phyloP scores from a whole-genome alignment of 2,797 vertebrate species.

The Sebastes matsubarae region DNA sequence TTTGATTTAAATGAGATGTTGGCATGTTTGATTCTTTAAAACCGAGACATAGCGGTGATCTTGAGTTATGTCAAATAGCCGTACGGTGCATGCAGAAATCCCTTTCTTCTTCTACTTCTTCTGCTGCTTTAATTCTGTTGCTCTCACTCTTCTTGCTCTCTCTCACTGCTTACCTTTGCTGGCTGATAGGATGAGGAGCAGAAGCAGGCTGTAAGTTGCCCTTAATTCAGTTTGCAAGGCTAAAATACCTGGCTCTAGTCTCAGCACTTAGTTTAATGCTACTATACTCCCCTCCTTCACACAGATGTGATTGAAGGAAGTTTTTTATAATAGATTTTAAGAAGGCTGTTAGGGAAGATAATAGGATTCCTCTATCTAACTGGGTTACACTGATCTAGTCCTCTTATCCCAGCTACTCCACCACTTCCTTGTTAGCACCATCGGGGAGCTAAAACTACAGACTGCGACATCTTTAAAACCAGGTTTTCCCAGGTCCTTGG shows the following conservation, averaged over 20 bases:
- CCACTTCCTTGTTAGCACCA: not conserved
- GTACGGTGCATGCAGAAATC: conserved; percentile 47
- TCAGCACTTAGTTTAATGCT: conserved; percentile 37
- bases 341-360: conserved; percentile 10
- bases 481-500: not conserved
- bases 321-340: conserved; percentile 15
- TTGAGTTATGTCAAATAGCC: conserved; percentile 22
- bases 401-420: not conserved
- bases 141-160: conserved; percentile 47
- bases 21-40: conserved; percentile 17
- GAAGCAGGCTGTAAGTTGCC: conserved; percentile 96
- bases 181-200: conserved; percentile 94
- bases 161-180: conserved; percentile 65
- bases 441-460: not conserved
- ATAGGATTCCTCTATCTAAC: conserved; percentile 28
- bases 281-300: not conserved
- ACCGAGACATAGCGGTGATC: conserved; percentile 1
- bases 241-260: conserved; percentile 26
- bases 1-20: conserved; percentile 29
- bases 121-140: conserved; percentile 61
- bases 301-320: conserved; percentile 38
- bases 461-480: not conserved
- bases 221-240: conserved; percentile 67
- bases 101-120: conserved; percentile 38
- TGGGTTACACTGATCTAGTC: conserved; percentile 19